Percentiles rank a stretch among this genome's conserved stretches.
These are phyloP conservation scores for Aphidius ervi DNA, from an alignment of 1,140 invertebrate species.

Conservation along the genomic window DNA sequence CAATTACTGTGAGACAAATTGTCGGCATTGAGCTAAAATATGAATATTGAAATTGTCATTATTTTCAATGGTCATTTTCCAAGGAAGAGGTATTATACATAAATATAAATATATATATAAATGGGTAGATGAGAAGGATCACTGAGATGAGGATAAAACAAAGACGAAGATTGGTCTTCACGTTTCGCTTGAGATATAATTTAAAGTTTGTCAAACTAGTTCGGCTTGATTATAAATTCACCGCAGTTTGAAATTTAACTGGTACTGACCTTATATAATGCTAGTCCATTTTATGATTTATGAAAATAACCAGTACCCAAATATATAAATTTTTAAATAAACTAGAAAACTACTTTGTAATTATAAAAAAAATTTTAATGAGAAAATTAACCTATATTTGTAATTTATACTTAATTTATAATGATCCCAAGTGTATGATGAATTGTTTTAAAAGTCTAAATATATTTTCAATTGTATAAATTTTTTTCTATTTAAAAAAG, in stretches of 20 bases:
- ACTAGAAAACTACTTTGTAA: slow-evolving; percentile 1
- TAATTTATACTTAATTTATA: too few relatives aligned
- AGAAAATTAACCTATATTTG: too few relatives aligned
- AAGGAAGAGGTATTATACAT: slow-evolving; percentile 19
- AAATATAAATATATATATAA: background rate
- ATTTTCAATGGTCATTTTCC: slow-evolving; percentile 30
- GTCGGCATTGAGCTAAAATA: slow-evolving; percentile 27
- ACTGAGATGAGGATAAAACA: background rate
- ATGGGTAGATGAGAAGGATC: background rate
- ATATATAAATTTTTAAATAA: slow-evolving; percentile 15
- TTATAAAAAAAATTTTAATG: background rate
- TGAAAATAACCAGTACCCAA: background rate
- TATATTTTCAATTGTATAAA: too few relatives aligned
- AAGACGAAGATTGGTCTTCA: slow-evolving; percentile 2
- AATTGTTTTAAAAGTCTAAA: too few relatives aligned
- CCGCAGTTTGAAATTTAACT: slow-evolving; percentile 31
- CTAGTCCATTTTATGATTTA: too few relatives aligned
- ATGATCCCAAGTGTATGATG: too few relatives aligned
- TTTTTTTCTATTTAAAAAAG: too few relatives aligned
- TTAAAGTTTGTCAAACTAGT: slow-evolving; percentile 46
- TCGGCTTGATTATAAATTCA: slow-evolving; percentile 42
- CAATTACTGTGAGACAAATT: background rate
- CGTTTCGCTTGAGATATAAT: slow-evolving; percentile 37
- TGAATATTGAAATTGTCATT: slow-evolving; percentile 53
- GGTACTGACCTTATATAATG: slow-evolving; percentile 9